Conservation (phyloP, 2,888 invertebrate species). For the Ophion costatus region DNA sequence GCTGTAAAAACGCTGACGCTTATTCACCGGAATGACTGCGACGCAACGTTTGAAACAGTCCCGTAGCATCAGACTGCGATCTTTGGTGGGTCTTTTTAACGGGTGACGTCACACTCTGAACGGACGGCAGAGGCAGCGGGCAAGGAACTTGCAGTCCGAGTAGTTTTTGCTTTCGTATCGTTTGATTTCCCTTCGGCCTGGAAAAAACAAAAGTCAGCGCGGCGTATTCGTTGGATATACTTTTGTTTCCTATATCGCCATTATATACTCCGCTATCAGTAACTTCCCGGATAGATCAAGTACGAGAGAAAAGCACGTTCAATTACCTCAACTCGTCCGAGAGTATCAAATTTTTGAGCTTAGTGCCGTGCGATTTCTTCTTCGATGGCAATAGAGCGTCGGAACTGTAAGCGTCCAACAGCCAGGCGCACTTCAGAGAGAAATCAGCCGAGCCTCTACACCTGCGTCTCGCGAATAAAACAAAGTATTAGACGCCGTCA, state of each 20-base stretch:
- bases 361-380: constrained; percentile 90
- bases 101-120: constrained; percentile 81
- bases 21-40: constrained; percentile 82
- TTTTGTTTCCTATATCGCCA: too few relatives aligned
- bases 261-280: background rate
- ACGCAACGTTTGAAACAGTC: constrained; percentile 85
- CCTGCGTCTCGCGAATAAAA: constrained; percentile 83
- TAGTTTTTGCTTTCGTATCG: constrained; percentile 77
- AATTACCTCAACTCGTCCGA: constrained; percentile 87
- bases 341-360: constrained; percentile 89
- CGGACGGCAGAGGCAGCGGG: constrained; percentile 80
- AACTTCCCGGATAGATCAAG: background rate
- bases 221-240: background rate
- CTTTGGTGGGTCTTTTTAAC: constrained; percentile 92
- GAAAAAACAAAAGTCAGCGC: background rate
- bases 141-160: constrained; percentile 80
- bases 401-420: constrained; percentile 96
- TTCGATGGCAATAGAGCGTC: constrained; percentile 88
- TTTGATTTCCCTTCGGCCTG: constrained; percentile 81
- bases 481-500: constrained; percentile 30
- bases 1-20: background rate
- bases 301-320: background rate
- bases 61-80: constrained; percentile 93
- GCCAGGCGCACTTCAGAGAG: constrained; percentile 97
- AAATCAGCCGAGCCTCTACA: constrained; percentile 98